These are phyloP conservation scores for Orius insidiosus DNA, from an alignment of 1,140 invertebrate genomes.

Conservation along the genomic window DNA sequence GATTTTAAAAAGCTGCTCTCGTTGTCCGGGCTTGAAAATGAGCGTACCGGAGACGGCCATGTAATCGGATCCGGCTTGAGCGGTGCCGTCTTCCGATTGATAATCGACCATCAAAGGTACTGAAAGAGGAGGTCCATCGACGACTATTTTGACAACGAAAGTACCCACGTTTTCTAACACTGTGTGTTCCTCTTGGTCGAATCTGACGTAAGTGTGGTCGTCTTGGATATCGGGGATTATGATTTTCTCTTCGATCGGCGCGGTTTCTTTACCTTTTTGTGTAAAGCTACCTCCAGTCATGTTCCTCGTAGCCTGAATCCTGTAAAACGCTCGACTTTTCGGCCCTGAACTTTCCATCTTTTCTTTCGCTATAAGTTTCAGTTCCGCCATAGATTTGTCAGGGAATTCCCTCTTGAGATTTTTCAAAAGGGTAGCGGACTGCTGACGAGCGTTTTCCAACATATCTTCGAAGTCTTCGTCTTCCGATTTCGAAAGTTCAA, in stretches of 20 bases:
- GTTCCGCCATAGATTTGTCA: constrained; percentile 60
- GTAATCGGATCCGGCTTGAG: constrained; percentile 88
- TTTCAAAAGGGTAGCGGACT: constrained; percentile 80
- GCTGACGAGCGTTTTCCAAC: constrained; percentile 81
- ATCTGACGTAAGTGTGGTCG: constrained; percentile 59
- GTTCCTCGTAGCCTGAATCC: constrained; percentile 91
- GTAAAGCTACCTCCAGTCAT: constrained; percentile 86
- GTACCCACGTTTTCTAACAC: constrained; percentile 95
- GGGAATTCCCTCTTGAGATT: constrained; percentile 80
- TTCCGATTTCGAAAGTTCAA: constrained; percentile 49
- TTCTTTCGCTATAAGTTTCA: constrained; percentile 90
- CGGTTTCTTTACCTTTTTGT: constrained; percentile 55
- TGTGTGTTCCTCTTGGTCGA: constrained; percentile 94
- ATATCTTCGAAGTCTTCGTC: constrained; percentile 39
- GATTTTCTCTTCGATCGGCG: constrained; percentile 54
- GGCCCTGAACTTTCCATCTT: constrained; percentile 82
- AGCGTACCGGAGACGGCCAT: constrained; percentile 71
- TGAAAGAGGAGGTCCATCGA: constrained; percentile 64
- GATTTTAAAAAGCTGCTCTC: constrained; percentile 62
- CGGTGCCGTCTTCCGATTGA: constrained; percentile 91
- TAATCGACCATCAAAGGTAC: constrained; percentile 74
- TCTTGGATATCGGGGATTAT: constrained; percentile 25
- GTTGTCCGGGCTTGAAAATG: constrained; percentile 69
- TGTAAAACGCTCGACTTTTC: constrained; percentile 92
- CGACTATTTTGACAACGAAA: constrained; percentile 76